These are phyloP conservation scores for Malurus cyaneus DNA, from an alignment of 2,113 vertebrate genomes.

Conservation along the genomic window DNA sequence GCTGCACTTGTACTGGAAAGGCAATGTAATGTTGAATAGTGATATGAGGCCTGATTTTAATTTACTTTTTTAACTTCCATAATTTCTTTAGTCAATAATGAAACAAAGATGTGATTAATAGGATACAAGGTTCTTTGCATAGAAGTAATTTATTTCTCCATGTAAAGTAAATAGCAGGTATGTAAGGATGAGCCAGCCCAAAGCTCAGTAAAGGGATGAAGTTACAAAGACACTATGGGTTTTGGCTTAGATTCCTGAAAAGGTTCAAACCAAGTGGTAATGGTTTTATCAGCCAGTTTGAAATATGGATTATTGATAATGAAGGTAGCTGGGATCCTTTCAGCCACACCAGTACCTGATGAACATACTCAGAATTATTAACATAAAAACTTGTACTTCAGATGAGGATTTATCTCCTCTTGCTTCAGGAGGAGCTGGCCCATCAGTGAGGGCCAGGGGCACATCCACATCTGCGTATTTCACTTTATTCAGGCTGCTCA, in stretches of 20 bases:
- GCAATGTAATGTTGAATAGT: neutral
- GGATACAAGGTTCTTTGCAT: neutral
- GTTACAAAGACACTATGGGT: neutral
- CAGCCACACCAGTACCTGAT: neutral
- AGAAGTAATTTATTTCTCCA: neutral
- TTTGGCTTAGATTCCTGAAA: neutral
- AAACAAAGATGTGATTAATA: neutral
- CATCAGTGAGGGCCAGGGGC: neutral
- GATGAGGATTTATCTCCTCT: neutral
- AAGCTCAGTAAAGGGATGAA: neutral
- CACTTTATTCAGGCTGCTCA: neutral
- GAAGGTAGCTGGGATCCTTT: neutral
- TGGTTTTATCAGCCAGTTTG: neutral
- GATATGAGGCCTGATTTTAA: neutral
- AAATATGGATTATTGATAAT: neutral
- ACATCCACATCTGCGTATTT: neutral
- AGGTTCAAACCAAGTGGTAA: neutral
- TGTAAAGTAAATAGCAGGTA: neutral
- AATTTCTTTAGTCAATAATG: neutral
- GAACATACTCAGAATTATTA: neutral
- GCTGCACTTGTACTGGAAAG: neutral
- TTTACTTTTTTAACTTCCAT: neutral
- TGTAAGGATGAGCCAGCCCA: neutral
- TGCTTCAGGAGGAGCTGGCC: neutral
- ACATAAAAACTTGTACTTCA: neutral